Evolutionary conservation across 2,888 invertebrate genomes (phyloP), one percentile per base, ranked within the genome.

Genomic region (Keiferia lycopersicella): DNA sequence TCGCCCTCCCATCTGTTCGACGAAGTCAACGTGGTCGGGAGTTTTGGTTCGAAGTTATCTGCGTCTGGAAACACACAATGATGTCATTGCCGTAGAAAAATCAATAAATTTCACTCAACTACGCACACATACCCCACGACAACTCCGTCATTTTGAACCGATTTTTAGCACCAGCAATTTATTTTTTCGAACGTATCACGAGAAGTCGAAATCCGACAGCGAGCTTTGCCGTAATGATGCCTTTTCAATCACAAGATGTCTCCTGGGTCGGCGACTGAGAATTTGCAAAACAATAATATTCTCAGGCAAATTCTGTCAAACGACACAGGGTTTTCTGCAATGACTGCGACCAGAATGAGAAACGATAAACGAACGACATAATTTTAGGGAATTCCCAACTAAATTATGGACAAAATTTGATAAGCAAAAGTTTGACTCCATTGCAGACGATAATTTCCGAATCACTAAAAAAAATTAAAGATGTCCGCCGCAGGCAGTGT

Each of bases 1-100:
- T 97, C 97, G 76, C 96, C 97, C 85, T 96, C 96, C 97, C 97
- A 97, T 93, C 94, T 96, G 91, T 95, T 96, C 68, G 87, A 83
- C 78, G 82, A 73, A 72, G 92, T 87, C 86, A 93, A 90, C 82
- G 92, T 92, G 84, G 93, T 90, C 77, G 93, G 92, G 73, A 93
- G 87, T 88, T 94, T 93, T 68, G 94, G 93, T 78, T 95, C 95
- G 84, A 95, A 94, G 83, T 95, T 94, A 76, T 95, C 95, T 79
- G 94, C 94, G 89, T 96, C 96, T 95, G 90, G 69, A 93, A 94
- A 83, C 73, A 76, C 73, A 70, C 69, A 78, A 76, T 79, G 79
- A 80, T 78, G 78, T 81, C 71, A 79, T 71, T 67, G 68, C 69
- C 50, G 16, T 63, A 72, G 34, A 67, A 65, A 78, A 76, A 73